Evolutionary conservation across 2,113 vertebrate genomes (phyloP), one percentile per base, ranked within the genome.

Genomic region (Sapayoa aenigma): DNA sequence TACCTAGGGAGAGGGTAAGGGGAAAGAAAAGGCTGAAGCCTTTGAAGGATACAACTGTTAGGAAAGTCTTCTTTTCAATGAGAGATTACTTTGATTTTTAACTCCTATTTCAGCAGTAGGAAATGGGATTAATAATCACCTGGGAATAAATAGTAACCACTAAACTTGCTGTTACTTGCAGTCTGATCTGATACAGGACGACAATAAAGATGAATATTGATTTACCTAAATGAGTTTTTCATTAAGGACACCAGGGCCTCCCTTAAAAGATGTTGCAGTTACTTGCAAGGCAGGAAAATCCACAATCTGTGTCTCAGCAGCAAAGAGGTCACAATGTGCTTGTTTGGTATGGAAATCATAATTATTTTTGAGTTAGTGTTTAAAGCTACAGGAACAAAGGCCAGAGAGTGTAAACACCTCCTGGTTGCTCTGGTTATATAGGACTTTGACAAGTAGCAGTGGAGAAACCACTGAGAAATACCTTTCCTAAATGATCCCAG

Each of bases 11-110:
- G 81, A 87, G 5, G 18, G 68, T 75, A 74, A 87, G 71, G 73
- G 69, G 76, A 91, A 94, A 96, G 89, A 78, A 96, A 96, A 95
- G 80, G 72, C 87, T 5, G n/a, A 77, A 94, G 72, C 83, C 84
- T 96, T 93, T 94, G 93, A 95, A 96, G 82, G 47, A 94, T 96
- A 84, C 84, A 92, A 90, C 90, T 95, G 84, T 90, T 96, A 95
- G 79, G 83, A 97, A 97, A 94, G 85, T 58, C 55, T 94, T 93
- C 72, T 78, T 82, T 93, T 90, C 92, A 94, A 22, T 53, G 30
- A 68, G 95, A 88, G 73, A 77, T 84, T 87, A 82, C 24, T 79
- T 95, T 95, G 82, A 88, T 95, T 97, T 96, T 96, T 97, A 91
- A 92, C 22, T 28, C 81, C 96, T 95, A 92, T 96, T 96, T 96